phyloP scores from a whole-genome alignment of 2,797 vertebrate genomes.

The Parambassis ranga region DNA sequence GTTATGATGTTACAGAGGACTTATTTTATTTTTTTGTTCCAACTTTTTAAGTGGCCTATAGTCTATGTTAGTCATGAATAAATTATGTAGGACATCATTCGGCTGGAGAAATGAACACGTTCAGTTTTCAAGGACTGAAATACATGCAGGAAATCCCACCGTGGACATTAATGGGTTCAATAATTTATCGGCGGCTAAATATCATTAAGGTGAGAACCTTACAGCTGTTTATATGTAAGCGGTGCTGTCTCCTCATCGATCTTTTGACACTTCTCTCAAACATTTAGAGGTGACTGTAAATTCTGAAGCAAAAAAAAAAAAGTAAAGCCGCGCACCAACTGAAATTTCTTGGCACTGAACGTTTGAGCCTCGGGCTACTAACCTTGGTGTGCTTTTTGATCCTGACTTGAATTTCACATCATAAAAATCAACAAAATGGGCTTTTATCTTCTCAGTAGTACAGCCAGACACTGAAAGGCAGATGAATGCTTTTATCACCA shows the following conservation, averaged over 20 bases:
- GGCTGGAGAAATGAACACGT: neutral
- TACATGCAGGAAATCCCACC: no score
- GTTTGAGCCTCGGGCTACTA: constrained; percentile 32
- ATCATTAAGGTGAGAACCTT: neutral
- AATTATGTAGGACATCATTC: neutral
- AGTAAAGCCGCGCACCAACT: constrained; percentile 14
- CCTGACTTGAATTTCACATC: constrained; percentile 56
- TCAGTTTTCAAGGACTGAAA: no score
- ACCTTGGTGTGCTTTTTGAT: constrained; percentile 53
- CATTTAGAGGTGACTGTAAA: constrained; percentile 1
- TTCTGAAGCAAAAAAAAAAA: constrained; percentile 1
- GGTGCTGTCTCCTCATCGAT: no score
- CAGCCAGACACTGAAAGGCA: constrained; percentile 42
- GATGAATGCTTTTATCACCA: constrained; percentile 48
- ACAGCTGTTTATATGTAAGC: no score
- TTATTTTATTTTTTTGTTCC: no score
- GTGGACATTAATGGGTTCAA: neutral
- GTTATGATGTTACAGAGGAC: no score
- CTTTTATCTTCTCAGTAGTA: constrained; percentile 50
- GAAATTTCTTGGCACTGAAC: constrained; percentile 43
- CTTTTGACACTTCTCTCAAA: constrained; percentile 14
- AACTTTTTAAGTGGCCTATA: no score
- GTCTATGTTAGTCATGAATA: no score
- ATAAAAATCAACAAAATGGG: constrained; percentile 54
- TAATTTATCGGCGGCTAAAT: neutral